A percentile compares a stretch with the other conserved stretches of the same genome.
Evolutionary conservation across 2,888 invertebrate genomes (phyloP).

Genomic region (Adela reaumurella): DNA sequence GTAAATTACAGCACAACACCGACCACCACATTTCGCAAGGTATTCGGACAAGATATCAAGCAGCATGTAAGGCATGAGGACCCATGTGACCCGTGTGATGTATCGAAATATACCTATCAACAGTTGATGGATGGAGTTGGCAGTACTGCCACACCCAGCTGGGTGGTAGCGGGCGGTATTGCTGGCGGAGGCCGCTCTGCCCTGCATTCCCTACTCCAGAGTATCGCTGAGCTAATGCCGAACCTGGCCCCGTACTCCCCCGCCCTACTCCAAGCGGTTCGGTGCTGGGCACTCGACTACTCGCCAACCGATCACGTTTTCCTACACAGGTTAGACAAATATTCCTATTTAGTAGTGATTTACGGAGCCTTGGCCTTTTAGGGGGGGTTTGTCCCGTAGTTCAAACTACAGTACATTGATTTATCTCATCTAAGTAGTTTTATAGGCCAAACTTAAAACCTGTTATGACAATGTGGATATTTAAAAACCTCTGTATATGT

Average conservation of each 20-base stretch:
- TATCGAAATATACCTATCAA: too few species aligned
- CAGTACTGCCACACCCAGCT: background rate
- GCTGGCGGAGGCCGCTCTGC: constrained; percentile 55
- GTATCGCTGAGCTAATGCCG: constrained; percentile 89
- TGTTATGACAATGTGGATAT: background rate
- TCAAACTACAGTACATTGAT: too few species aligned
- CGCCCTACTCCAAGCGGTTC: constrained; percentile 85
- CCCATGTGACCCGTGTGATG: too few species aligned
- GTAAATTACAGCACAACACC: too few species aligned
- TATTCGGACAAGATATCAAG: too few species aligned
- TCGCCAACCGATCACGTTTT: constrained; percentile 87
- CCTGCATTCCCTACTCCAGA: constrained; percentile 84
- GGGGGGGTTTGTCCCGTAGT: too few species aligned
- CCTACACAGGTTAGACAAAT: constrained; percentile 78
- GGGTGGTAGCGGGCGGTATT: constrained; percentile 27
- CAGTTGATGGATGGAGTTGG: background rate
- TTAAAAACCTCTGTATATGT: background rate
- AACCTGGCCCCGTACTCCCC: constrained; percentile 83
- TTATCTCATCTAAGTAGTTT: too few species aligned
- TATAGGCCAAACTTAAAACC: too few species aligned
- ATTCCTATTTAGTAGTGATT: too few species aligned
- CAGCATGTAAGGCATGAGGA: too few species aligned
- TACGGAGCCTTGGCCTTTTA: too few species aligned
- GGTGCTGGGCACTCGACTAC: constrained; percentile 91
- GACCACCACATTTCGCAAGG: too few species aligned